phyloP scores from a whole-genome alignment of 2,113 vertebrate species.

The Halcyon senegalensis region DNA sequence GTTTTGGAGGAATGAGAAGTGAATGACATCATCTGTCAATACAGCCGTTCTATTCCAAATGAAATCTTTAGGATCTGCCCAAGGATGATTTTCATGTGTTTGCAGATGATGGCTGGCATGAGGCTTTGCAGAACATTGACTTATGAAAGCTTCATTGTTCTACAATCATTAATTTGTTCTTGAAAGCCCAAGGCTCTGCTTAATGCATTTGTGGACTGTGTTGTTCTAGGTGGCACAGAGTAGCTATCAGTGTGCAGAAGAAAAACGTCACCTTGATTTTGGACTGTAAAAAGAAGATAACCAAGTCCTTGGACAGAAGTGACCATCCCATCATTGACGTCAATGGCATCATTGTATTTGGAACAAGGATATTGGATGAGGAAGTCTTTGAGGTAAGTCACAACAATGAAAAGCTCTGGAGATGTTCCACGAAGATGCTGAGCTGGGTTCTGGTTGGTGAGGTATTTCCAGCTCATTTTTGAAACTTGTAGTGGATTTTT shows the following conservation, averaged over 20 bases:
- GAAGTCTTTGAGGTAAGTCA: constrained; percentile 94
- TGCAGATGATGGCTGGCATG: not conserved
- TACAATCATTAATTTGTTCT: not conserved
- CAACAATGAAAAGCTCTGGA: not conserved
- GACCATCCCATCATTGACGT: constrained; percentile 88
- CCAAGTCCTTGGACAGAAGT: constrained; percentile 85
- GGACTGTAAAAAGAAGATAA: constrained; percentile 94
- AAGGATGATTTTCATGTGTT: not conserved
- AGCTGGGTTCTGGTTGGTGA: not conserved
- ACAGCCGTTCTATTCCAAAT: not conserved
- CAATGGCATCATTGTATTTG: constrained; percentile 96
- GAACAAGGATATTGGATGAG: constrained; percentile 95
- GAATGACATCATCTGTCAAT: not conserved
- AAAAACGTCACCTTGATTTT: constrained; percentile 92
- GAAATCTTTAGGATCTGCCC: not conserved
- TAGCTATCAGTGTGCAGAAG: constrained; percentile 92
- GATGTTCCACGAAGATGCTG: not conserved
- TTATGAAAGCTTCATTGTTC: not conserved
- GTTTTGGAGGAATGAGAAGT: not conserved
- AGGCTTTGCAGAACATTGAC: not conserved
- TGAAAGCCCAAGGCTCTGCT: not conserved
- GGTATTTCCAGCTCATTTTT: not conserved
- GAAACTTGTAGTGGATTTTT: not conserved
- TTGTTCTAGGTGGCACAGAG: constrained; percentile 89
- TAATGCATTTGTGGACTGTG: not conserved